Evolutionary conservation across 2,888 invertebrate species (phyloP), one percentile per base, ranked within the genome.

Genomic region (Protophormia terraenovae): DNA sequence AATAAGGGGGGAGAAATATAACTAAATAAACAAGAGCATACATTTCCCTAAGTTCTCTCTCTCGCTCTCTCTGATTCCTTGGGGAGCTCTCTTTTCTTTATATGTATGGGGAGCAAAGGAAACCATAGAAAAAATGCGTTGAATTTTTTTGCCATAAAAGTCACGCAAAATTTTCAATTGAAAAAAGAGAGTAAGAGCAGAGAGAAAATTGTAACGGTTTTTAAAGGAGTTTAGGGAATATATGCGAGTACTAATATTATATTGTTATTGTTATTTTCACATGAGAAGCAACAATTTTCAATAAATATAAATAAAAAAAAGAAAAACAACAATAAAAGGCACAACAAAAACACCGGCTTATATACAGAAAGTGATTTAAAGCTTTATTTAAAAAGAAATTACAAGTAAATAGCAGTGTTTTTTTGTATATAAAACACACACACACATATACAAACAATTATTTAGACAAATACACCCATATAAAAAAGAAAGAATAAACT

Each of bases 201-300:
- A 38, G n/a, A 53, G 45, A 69, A 60, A 64, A 32, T 6, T 35
- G 35, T 47, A 62, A 62, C 35, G 3, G 3, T n/a, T n/a, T 2
- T 29, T 19, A 4, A 19, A 27, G 16, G 6, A 16, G 6, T 35
- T 32, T 69, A n/a, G n/a, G n/a, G n/a, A n/a, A 6, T 50, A 24
- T 24, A 29, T 32, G 64, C 8, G 41, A 55, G 53, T 41, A 27
- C 10, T 35, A 38, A 27, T 53, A 24, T 32, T 53, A 3, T 32
- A 22, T 45, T 79, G 50, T 73, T 71, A 22, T 67, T 78, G 29
- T 81, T 75, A 47, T 69, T 73, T 53, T 72, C 58, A 62, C 47
- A 78, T 75, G 60, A 72, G 85, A 85, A 85, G 85, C 85, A 85
- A 82, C 85, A 85, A 85, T 85, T 85, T 85, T 85, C 78, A 82